phyloP scores from a whole-genome alignment of 2,888 invertebrate species.

The Drosophila mettleri region DNA sequence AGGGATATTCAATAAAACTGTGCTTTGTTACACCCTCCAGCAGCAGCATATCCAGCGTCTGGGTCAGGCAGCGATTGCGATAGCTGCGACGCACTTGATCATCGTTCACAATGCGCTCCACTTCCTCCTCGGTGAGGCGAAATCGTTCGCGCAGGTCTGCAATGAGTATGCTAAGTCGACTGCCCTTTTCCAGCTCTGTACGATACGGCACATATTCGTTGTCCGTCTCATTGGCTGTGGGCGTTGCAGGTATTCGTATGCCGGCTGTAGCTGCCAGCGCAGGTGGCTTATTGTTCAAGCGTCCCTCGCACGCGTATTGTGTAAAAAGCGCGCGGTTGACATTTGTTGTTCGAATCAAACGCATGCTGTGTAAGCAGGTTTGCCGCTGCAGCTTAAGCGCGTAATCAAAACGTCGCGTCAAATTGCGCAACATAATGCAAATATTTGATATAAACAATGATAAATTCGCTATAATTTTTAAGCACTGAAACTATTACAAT shows the following conservation, averaged over 20 bases:
- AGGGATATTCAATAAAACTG: conserved; percentile 82
- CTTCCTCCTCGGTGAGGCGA: conserved; percentile 61
- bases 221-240: conserved; percentile 58
- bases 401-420: conserved; percentile 57
- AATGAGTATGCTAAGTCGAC: conserved; percentile 39
- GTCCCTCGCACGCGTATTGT: conserved; percentile 37
- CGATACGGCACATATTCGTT: conserved; percentile 78
- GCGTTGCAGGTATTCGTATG: conserved; percentile 27
- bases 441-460: not conserved
- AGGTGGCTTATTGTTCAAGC: conserved; percentile 15
- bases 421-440: conserved; percentile 53
- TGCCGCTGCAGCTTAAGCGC: conserved; percentile 38
- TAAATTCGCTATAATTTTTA: not conserved
- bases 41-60: conserved; percentile 64
- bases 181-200: conserved; percentile 59
- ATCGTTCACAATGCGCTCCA: conserved; percentile 67
- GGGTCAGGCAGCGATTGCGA: conserved; percentile 54
- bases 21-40: conserved; percentile 73
- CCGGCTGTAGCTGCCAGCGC: conserved; percentile 19
- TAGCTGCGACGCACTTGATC: conserved; percentile 68
- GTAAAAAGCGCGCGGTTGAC: conserved; percentile 49
- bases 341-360: not conserved
- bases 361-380: not conserved
- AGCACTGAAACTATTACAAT: conserved; percentile 19
- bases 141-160: conserved; percentile 63